phyloP scores from a whole-genome alignment of 2,797 vertebrate genomes.

The Sebastes matsubarae region DNA sequence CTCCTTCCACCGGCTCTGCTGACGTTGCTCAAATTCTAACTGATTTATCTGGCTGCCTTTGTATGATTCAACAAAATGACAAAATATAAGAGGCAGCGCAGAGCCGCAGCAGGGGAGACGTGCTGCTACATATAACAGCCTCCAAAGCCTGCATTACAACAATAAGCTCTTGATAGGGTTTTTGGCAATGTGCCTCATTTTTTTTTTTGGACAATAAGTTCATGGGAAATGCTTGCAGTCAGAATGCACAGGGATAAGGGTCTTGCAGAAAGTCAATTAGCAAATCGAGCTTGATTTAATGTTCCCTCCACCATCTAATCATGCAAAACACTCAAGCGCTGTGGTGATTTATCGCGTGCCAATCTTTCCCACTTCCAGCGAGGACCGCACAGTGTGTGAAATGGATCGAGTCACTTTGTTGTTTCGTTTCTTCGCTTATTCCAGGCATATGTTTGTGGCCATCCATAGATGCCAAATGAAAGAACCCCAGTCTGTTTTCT shows the following conservation, averaged over 20 bases:
- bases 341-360: slow-evolving; percentile 63
- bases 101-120: not conserved
- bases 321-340: slow-evolving; percentile 53
- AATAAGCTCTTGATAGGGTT: not conserved
- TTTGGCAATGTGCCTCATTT: not conserved
- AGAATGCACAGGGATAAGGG: slow-evolving; percentile 38
- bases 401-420: slow-evolving; percentile 23
- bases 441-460: slow-evolving; percentile 9
- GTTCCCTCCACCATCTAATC: slow-evolving; percentile 62
- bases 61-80: slow-evolving; percentile 64
- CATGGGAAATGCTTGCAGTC: slow-evolving; percentile 15
- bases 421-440: slow-evolving; percentile 19
- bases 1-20: slow-evolving; percentile 39
- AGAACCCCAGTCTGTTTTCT: slow-evolving; percentile 4
- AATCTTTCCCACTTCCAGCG: slow-evolving; percentile 51
- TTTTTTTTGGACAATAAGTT: not conserved
- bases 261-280: slow-evolving; percentile 56
- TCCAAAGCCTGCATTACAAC: slow-evolving; percentile 12
- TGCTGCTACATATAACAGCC: not conserved
- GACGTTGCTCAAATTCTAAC: slow-evolving; percentile 58
- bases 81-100: slow-evolving; percentile 22
- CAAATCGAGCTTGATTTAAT: slow-evolving; percentile 68
- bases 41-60: slow-evolving; percentile 60
- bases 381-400: slow-evolving; percentile 31
- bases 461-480: slow-evolving; percentile 23